Percentiles rank a stretch among this genome's conserved stretches.
These are phyloP conservation scores for Margaritifera margaritifera DNA, from an alignment of 2,888 invertebrate genomes.

Conservation along the genomic window DNA sequence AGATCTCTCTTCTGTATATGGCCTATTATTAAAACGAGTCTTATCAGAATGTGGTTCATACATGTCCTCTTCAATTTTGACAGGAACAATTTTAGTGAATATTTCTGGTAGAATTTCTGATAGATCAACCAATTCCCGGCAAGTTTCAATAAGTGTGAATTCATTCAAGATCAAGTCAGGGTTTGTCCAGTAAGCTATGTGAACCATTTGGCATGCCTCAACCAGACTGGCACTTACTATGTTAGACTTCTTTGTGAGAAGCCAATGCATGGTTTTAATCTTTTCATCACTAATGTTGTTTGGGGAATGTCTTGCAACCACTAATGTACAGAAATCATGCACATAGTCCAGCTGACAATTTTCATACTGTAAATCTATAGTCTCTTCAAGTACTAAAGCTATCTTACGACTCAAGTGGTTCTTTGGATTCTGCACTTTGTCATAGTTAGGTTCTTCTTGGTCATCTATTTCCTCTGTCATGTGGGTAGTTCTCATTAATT, in stretches of 20 bases:
- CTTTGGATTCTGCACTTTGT: conserved; percentile 21
- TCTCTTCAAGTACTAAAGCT: too few species aligned
- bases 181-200: conserved; percentile 16
- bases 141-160: conserved; percentile 11
- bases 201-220: conserved; percentile 5
- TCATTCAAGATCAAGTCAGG: conserved; percentile 5
- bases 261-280: conserved; percentile 8
- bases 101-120: neutral
- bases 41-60: too few species aligned
- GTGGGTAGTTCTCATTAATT: conserved; percentile 21
- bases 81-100: too few species aligned
- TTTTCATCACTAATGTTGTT: neutral
- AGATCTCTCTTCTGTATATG: too few species aligned
- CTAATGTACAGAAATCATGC: conserved; percentile 26
- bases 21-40: too few species aligned
- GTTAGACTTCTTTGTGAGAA: conserved; percentile 6
- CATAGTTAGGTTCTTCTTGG: conserved; percentile 29
- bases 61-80: too few species aligned
- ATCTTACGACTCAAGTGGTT: too few species aligned
- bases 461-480: conserved; percentile 27
- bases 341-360: conserved; percentile 18
- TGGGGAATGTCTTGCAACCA: conserved; percentile 4
- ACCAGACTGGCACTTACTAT: neutral
- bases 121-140: neutral
- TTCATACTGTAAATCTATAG: conserved; percentile 3